Evolutionary conservation across 2,888 invertebrate species (phyloP), one percentile per base, ranked within the genome.

Genomic region (Cerastis leucographa): DNA sequence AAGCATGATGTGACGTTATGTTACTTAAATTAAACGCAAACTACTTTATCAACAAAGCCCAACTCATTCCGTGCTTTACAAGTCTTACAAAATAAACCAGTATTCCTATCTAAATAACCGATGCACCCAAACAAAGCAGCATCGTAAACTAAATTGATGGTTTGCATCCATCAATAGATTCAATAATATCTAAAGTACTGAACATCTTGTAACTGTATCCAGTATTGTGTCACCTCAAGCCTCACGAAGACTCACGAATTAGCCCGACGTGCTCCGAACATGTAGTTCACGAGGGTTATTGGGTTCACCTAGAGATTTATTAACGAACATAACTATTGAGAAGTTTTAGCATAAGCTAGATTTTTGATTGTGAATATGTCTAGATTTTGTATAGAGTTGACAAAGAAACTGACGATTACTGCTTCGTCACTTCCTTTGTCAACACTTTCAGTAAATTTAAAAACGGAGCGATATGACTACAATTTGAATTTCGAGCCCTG

Each of bases 151-250:
- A 65, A 77, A 85, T 71, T 61, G 65, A 85, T 84, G 64, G 73
- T 72, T 74, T 49, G 73, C 68, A 78, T 81, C 74, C 71, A 81
- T 73, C 72, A 81, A 81, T 83, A 81, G 70, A 74, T 29, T 66
- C 61, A n/a, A 64, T 61, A 29, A 19, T n/a, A n/a, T 35, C 29
- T 3, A 76, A 35, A 35, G 35, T 35, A 35, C 35, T 35, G 35
- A 35, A 66, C 76, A 80, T 84, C 80, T 78, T 81, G 86, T 85
- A 85, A 85, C 80, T 83, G 89, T 87, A 81, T 85, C 86, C 86
- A 62, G 82, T 85, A 85, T 88, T 90, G 90, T 89, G 90, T 89
- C 90, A 89, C 76, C 78, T 73, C 78, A 71, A 64, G 8, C 0
- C 64, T 42, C 64, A 64, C 64, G 64, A 64, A n/a, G 14, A 64